phyloP scores from a whole-genome alignment of 2,888 invertebrate genomes.

The Chironomus tentans region DNA sequence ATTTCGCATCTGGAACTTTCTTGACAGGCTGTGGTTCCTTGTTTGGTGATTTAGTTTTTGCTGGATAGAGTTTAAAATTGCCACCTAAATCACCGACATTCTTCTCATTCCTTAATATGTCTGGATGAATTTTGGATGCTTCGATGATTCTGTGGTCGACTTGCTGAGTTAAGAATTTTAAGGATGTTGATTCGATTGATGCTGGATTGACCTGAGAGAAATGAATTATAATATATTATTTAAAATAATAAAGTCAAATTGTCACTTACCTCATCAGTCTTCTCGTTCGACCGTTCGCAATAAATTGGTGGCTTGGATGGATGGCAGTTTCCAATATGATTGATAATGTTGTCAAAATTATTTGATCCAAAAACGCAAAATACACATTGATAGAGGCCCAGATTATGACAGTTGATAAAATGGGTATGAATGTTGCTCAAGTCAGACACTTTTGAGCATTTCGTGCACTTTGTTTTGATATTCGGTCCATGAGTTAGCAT shows the following conservation, averaged over 20 bases:
- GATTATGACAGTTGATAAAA: not conserved
- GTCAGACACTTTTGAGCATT: not conserved
- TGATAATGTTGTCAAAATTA: not conserved
- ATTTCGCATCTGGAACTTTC: no score
- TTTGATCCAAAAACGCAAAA: not conserved
- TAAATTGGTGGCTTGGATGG: not conserved
- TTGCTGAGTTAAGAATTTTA: not conserved
- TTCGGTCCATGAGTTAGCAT: not conserved
- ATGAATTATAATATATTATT: no score
- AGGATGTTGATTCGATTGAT: not conserved
- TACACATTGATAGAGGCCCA: conserved; percentile 1
- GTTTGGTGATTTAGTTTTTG: no score
- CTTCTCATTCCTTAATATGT: not conserved
- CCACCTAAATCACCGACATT: not conserved
- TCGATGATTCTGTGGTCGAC: not conserved
- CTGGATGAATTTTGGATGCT: not conserved
- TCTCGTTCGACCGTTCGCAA: not conserved
- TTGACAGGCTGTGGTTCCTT: no score
- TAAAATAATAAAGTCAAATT: no score
- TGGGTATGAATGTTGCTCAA: not conserved
- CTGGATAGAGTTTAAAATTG: not conserved
- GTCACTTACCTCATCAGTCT: not conserved
- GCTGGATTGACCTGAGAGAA: not conserved
- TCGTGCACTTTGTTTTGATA: not conserved
- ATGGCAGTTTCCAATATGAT: not conserved